Evolutionary conservation across 2,113 vertebrate genomes (phyloP).

Genomic region (Odocoileus virginianus): DNA sequence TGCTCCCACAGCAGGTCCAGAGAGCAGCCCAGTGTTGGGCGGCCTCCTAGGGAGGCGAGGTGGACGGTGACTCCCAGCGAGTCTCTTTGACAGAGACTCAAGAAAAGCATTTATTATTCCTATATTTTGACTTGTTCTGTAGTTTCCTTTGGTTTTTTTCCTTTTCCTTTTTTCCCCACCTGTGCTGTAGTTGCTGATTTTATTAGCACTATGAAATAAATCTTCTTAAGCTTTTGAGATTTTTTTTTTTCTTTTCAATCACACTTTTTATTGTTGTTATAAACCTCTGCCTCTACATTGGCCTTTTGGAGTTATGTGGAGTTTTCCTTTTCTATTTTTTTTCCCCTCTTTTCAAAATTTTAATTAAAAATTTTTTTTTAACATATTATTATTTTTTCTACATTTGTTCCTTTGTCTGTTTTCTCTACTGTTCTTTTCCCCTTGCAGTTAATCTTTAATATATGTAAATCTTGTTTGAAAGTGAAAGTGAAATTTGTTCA

Average conservation of each 20-base stretch:
- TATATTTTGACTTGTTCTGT: too few species aligned
- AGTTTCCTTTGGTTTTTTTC: too few species aligned
- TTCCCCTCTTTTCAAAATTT: background rate
- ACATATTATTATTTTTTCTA: background rate
- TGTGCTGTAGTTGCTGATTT: background rate
- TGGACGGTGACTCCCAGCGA: too few species aligned
- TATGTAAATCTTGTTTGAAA: background rate
- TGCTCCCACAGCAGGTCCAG: background rate
- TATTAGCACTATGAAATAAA: background rate
- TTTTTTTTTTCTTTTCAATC: background rate
- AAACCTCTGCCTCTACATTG: background rate
- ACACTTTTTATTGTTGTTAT: background rate
- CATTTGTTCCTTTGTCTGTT: background rate
- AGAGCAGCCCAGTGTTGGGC: background rate
- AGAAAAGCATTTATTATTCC: too few species aligned
- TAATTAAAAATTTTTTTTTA: background rate
- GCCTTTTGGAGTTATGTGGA: background rate
- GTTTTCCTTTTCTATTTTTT: background rate
- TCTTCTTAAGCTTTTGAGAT: background rate
- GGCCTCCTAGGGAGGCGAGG: background rate
- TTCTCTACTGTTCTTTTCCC: background rate
- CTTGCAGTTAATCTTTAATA: background rate
- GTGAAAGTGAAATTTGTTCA: background rate
- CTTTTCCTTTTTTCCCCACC: background rate
- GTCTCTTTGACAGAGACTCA: too few species aligned